Evolutionary conservation across 2,113 vertebrate species (phyloP), one percentile per base, ranked within the genome.

Genomic region (Paracanthobrama guichenoti): DNA sequence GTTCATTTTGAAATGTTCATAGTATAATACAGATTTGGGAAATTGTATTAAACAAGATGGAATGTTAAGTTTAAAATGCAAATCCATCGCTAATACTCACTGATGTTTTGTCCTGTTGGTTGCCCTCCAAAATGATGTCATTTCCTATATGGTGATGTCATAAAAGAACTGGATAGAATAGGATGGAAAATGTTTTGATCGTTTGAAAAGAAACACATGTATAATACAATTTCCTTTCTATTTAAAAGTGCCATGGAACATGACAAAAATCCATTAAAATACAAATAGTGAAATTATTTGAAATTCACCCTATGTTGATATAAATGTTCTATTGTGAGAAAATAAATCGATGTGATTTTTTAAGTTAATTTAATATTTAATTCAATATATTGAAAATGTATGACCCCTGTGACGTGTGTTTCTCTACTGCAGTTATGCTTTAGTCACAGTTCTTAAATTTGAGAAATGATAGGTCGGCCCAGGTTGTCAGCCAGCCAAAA

Each of bases 401-500:
- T 50, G 46, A 50, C n/a, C 16, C 64, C 28, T 35, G 3, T 67
- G 28, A 28, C 0, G 20, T 4, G 42, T 24, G 10, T 46, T n/a
- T 79, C 3, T 62, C 16, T 42, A 60, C 22, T 26, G 55, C 53
- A 9, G 74, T 44, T 18, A 42, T 62, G 22, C 13, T 16, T 79
- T 44, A 28, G 22, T 24, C 35, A 42, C n/a, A 53, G 72, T 28
- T 74, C 14, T 53, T 74, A 48, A 74, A n/a, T 53, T 53, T 28
- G 72, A 53, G 72, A 16, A 60, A 62, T 44, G 22, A 79, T 24
- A 22, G 50, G 35, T 55, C 1, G 6, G 22, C 31, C 55, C 7
- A 10, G 57, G 35, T 26, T 79, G 77, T 64, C 57, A 60, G 39
- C 35, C 55, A 64, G 77, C n/a, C 77, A 64, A 64, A 62, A n/a